Evolutionary conservation across 2,888 invertebrate species (phyloP), one percentile per base, ranked within the genome.

Genomic region (Helleia helle): DNA sequence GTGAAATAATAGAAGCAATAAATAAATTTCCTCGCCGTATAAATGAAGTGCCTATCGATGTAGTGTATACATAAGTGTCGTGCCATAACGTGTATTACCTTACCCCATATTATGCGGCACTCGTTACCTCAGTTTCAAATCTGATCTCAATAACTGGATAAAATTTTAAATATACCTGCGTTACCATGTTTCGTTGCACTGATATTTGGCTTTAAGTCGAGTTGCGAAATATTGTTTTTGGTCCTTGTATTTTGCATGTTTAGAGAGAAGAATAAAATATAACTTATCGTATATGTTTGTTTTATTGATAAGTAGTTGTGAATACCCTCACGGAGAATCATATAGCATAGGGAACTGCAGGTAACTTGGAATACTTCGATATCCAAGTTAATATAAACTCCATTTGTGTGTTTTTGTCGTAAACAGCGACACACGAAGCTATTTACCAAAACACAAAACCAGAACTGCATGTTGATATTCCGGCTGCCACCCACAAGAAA

Each of bases 251-350:
- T 76, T 53, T 76, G 77, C 75, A 80, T 80, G 71, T 74, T 58
- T 80, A 80, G 77, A 71, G 71, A 77, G 71, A 68, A 74, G 71
- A 81, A 76, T 81, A 81, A 81, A 62, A 62, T 71, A 34, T 22
- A 34, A 73, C 46, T 40, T 29, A 50, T 42, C 28, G 24, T 62
- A 58, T 40, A 43, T 41, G 38, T 42, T 47, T 39, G 37, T 42
- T 46, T 52, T 38, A 41, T 41, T 30, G n/a, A n/a, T n/a, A n/a
- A n/a, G n/a, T n/a, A n/a, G n/a, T n/a, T n/a, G n/a, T n/a, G n/a
- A n/a, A n/a, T n/a, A n/a, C n/a, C n/a, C n/a, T n/a, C n/a, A n/a
- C n/a, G n/a, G n/a, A n/a, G n/a, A n/a, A n/a, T n/a, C n/a, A n/a
- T n/a, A n/a, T n/a, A n/a, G n/a, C n/a, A n/a, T n/a, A n/a, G n/a